Percentiles rank a stretch among this genome's conserved stretches.
These are phyloP conservation scores for Brotula barbata DNA, from an alignment of 2,797 vertebrate genomes.

Conservation along the genomic window DNA sequence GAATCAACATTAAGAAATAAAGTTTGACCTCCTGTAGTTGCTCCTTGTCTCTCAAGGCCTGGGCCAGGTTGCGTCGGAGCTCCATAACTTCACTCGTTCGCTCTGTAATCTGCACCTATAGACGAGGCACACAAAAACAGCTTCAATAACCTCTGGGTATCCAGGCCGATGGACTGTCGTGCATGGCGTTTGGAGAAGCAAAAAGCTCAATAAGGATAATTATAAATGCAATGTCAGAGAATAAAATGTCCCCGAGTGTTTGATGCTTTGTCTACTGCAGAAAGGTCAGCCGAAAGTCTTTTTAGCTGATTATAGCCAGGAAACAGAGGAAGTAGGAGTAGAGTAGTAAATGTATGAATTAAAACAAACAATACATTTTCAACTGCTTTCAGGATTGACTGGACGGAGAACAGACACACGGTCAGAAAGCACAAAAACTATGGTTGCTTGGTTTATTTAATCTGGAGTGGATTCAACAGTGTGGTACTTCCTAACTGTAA, in stretches of 20 bases:
- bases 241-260: no score
- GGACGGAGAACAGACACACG: neutral
- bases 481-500: conserved; percentile 37
- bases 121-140: neutral
- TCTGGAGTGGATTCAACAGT: conserved; percentile 23
- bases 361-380: no score
- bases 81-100: conserved; percentile 86
- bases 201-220: no score
- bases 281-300: no score
- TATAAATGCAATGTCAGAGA: no score
- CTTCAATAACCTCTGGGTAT: no score
- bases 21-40: conserved; percentile 75
- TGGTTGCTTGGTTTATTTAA: conserved; percentile 27
- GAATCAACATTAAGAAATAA: neutral
- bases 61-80: conserved; percentile 83
- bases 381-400: neutral
- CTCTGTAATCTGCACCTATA: conserved; percentile 86
- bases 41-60: conserved; percentile 84
- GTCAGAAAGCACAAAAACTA: conserved; percentile 18
- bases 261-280: no score
- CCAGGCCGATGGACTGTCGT: no score
- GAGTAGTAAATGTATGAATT: no score
- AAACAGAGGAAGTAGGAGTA: no score
- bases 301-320: no score
- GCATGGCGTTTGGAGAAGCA: no score